Evolutionary conservation across 2,888 invertebrate species (phyloP).

Genomic region (Athetis lepigone): DNA sequence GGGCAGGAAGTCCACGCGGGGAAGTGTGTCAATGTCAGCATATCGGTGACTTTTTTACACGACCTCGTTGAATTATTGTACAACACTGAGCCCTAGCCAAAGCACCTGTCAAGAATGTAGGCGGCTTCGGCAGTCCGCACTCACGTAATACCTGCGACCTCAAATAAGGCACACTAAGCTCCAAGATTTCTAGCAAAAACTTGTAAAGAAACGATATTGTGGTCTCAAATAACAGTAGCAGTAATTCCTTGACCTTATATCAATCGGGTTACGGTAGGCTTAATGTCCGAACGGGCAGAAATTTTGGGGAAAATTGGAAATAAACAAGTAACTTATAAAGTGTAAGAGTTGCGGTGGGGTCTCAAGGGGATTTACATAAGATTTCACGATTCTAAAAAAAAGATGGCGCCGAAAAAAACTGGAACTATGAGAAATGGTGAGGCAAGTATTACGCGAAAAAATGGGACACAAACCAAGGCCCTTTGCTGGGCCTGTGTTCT

Average conservation of each 20-base stretch:
- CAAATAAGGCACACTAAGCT: constrained; percentile 49
- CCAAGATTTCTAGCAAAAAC: constrained; percentile 52
- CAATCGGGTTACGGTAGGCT: constrained; percentile 44
- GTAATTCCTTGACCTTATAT: constrained; percentile 44
- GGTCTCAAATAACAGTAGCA: constrained; percentile 9
- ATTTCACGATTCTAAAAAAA: constrained; percentile 41
- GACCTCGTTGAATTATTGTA: constrained; percentile 69
- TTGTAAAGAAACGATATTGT: constrained; percentile 25
- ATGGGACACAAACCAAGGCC: constrained; percentile 66
- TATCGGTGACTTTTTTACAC: constrained; percentile 74
- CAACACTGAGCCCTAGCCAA: constrained; percentile 48
- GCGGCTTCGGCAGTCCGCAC: constrained; percentile 42
- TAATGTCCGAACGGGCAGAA: constrained; percentile 11
- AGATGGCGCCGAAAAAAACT: constrained; percentile 20
- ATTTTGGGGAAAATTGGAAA: constrained; percentile 22
- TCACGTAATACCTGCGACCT: constrained; percentile 56
- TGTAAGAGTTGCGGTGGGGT: constrained; percentile 18
- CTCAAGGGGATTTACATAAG: constrained; percentile 39
- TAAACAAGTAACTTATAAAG: constrained; percentile 30
- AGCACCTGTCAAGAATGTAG: constrained; percentile 45
- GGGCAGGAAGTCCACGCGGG: constrained; percentile 77
- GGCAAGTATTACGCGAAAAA: constrained; percentile 47
- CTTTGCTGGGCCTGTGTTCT: constrained; percentile 66
- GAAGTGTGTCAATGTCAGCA: constrained; percentile 88
- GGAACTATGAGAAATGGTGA: constrained; percentile 13